These are phyloP conservation scores for Echinarachnius parma DNA, from an alignment of 53 echinoderm and acorn worm species.

Conservation along the genomic window DNA sequence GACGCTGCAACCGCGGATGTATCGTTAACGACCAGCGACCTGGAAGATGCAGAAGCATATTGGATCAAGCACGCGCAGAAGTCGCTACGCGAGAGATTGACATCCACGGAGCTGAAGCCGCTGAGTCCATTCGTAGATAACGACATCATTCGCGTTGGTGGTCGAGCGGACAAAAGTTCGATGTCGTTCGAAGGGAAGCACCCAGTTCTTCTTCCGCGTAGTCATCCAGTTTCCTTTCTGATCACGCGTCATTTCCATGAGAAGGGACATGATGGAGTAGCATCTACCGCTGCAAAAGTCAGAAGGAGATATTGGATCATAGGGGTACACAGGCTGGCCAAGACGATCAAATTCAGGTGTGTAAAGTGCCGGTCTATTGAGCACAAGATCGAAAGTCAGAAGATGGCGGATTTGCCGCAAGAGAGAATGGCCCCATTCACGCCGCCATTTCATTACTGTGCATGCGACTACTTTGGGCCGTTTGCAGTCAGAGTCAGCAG, in stretches of 20 bases:
- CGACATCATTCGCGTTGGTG: slow-evolving; percentile 56
- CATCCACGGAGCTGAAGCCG: slow-evolving; percentile 45
- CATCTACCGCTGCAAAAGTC: slow-evolving; percentile 48
- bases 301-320: slow-evolving; percentile 63
- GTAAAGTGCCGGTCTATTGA: slow-evolving; percentile 31
- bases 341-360: slow-evolving; percentile 64
- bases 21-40: slow-evolving; percentile 2
- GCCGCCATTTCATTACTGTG: slow-evolving; percentile 36
- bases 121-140: slow-evolving; percentile 56
- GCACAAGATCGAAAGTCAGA: no score
- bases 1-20: slow-evolving; percentile 2
- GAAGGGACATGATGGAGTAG: slow-evolving; percentile 61
- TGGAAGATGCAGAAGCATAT: slow-evolving; percentile 17
- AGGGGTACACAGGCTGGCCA: slow-evolving; percentile 47
- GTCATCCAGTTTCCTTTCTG: slow-evolving; percentile 44
- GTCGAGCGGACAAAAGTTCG: slow-evolving; percentile 17
- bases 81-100: slow-evolving; percentile 16
- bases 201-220: slow-evolving; percentile 55
- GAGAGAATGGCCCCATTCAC: slow-evolving; percentile 27
- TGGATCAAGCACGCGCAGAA: slow-evolving; percentile 59
- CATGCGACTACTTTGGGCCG: slow-evolving; percentile 64
- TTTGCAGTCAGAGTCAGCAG: slow-evolving; percentile 41
- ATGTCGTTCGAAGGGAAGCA: slow-evolving; percentile 47
- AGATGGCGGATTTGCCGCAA: no score
- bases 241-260: slow-evolving; percentile 56